A percentile compares a stretch with the other conserved stretches of the same genome.
Conservation (phyloP, 2,888 invertebrate genomes). For the Selenia dentaria region DNA sequence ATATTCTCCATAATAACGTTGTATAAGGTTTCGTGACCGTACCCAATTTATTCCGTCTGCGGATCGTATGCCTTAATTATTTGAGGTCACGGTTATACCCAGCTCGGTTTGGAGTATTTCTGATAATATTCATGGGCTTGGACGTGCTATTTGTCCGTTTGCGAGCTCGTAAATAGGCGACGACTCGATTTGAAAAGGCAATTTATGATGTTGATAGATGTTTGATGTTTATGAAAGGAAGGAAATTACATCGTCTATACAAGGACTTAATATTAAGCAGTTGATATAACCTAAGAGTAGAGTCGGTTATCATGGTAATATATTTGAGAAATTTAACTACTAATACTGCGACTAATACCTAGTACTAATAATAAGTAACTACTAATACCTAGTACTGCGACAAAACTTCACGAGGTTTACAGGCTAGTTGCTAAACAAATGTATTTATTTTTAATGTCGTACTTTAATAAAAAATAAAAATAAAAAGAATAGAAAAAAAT, state of each 20-base stretch:
- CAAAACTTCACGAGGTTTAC: too few species aligned
- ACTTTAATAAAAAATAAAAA: too few species aligned
- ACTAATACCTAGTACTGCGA: too few species aligned
- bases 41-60: slow-evolving; percentile 4
- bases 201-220: slow-evolving; percentile 14
- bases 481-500: too few species aligned
- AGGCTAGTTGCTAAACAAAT: too few species aligned
- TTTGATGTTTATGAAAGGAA: slow-evolving; percentile 10
- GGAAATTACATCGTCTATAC: slow-evolving; percentile 1
- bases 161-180: slow-evolving; percentile 7
- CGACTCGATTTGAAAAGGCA: slow-evolving; percentile 14
- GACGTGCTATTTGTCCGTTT: slow-evolving; percentile 8
- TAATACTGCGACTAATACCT: too few species aligned
- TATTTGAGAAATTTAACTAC: too few species aligned
- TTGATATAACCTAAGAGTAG: too few species aligned
- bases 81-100: slow-evolving; percentile 5
- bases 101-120: not conserved
- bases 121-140: slow-evolving; percentile 13
- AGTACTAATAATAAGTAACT: too few species aligned
- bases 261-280: not conserved
- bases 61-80: slow-evolving; percentile 1
- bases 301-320: too few species aligned
- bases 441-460: too few species aligned
- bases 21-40: slow-evolving; percentile 14
- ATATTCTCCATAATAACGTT: slow-evolving; percentile 3